phyloP scores from a whole-genome alignment of 2,113 vertebrate genomes.

The Heterocephalus glaber region DNA sequence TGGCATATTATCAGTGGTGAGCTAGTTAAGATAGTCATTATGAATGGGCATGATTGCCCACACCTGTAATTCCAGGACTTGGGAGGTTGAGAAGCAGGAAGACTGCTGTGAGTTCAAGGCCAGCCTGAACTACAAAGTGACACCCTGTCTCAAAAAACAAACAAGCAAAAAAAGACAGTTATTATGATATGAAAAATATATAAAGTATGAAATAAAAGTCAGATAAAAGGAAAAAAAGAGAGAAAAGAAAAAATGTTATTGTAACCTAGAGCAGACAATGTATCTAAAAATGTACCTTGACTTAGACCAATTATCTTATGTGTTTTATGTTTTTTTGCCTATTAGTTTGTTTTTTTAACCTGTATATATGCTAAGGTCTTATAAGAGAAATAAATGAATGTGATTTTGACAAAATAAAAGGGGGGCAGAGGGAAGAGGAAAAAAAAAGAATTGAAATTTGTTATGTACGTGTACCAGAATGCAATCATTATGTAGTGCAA shows the following conservation, averaged over 20 bases:
- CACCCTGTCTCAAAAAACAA: neutral
- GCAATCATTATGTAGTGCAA: neutral
- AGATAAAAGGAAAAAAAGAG: neutral
- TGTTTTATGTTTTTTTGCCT: neutral
- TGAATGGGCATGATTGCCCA: neutral
- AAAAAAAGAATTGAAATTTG: neutral
- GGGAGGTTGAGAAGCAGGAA: neutral
- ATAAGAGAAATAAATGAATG: neutral
- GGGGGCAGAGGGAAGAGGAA: neutral
- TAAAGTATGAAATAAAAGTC: neutral
- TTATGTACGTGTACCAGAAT: neutral
- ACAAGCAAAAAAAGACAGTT: neutral
- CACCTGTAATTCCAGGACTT: neutral
- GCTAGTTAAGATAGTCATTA: neutral
- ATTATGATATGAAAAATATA: neutral
- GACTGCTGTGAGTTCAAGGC: neutral
- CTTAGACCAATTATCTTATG: neutral
- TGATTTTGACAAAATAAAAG: neutral
- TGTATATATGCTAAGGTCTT: neutral
- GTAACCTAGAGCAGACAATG: neutral
- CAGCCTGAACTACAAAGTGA: neutral
- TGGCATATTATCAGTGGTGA: rapidly evolving
- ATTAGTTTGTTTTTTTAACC: neutral
- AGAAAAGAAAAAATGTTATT: neutral
- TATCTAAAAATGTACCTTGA: neutral